phyloP scores from a whole-genome alignment of 2,888 invertebrate species.

The Agrilus mali region DNA sequence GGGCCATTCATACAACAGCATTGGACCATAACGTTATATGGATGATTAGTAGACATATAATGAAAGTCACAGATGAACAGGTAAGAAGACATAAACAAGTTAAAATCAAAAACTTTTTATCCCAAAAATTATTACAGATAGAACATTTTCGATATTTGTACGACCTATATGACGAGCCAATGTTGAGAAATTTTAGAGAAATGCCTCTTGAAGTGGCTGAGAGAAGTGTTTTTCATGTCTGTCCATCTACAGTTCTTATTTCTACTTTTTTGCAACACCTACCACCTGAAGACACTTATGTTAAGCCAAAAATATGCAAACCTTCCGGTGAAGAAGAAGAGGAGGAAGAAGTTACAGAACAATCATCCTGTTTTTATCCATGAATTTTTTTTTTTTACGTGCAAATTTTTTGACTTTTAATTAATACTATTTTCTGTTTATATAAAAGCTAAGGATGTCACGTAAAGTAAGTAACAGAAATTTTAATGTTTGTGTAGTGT shows the following conservation, averaged over 20 bases:
- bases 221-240: constrained; percentile 41
- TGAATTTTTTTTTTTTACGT: too few species aligned
- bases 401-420: too few species aligned
- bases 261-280: constrained; percentile 33
- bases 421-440: too few species aligned
- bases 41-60: constrained; percentile 45
- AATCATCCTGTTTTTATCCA: too few species aligned
- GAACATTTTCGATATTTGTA: constrained; percentile 41
- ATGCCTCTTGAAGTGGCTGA: constrained; percentile 26
- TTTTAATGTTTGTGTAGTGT: too few species aligned
- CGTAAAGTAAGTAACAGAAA: too few species aligned
- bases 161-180: constrained; percentile 33
- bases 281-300: too few species aligned
- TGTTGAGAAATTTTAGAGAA: constrained; percentile 40
- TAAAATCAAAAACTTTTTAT: neutral
- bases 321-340: too few species aligned
- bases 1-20: constrained; percentile 36
- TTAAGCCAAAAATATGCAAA: too few species aligned
- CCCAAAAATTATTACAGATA: constrained; percentile 31
- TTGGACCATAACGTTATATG: constrained; percentile 42
- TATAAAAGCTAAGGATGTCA: too few species aligned
- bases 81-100: too few species aligned
- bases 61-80: constrained; percentile 46
- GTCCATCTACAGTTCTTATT: constrained; percentile 39
- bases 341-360: too few species aligned